phyloP scores from a whole-genome alignment of 2,797 vertebrate species.

The Pampus argenteus region DNA sequence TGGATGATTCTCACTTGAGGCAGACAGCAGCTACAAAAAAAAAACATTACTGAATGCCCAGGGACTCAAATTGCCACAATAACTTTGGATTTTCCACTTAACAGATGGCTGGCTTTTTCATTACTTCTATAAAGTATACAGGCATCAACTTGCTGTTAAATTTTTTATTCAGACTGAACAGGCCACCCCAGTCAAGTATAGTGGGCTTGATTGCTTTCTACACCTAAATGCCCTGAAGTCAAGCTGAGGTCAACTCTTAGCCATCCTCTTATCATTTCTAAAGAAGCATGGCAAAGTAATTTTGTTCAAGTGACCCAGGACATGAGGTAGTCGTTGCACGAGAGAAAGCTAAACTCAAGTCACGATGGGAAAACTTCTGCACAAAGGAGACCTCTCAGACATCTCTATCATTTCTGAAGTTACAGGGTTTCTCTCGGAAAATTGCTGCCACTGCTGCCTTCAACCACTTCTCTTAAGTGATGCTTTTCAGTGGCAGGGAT shows the following conservation, averaged over 20 bases:
- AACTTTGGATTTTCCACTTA: constrained; percentile 4
- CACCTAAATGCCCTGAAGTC: constrained; percentile 14
- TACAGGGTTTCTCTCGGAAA: constrained; percentile 31
- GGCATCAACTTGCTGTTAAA: constrained; percentile 28
- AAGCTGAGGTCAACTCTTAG: constrained; percentile 37
- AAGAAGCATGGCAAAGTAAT: constrained; percentile 23
- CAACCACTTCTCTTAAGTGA: constrained; percentile 43
- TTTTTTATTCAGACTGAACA: constrained; percentile 25
- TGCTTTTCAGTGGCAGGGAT: constrained; percentile 33
- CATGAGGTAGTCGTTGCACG: constrained; percentile 25
- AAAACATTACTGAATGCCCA: neutral
- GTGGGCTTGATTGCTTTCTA: constrained; percentile 54
- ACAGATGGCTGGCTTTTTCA: constrained; percentile 25
- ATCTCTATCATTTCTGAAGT: constrained; percentile 50
- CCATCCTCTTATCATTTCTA: constrained; percentile 47
- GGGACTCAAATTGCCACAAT: neutral
- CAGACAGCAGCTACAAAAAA: constrained; percentile 3
- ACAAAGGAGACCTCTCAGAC: constrained; percentile 47
- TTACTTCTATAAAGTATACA: constrained; percentile 32
- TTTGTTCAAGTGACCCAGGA: constrained; percentile 31
- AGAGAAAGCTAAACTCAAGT: constrained; percentile 36
- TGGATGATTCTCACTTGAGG: neutral
- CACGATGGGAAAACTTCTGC: constrained; percentile 30
- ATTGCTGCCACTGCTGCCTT: constrained; percentile 17
- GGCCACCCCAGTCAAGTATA: constrained; percentile 5